phyloP scores from a whole-genome alignment of 2,113 vertebrate genomes.

The Leptobrachium leishanense region DNA sequence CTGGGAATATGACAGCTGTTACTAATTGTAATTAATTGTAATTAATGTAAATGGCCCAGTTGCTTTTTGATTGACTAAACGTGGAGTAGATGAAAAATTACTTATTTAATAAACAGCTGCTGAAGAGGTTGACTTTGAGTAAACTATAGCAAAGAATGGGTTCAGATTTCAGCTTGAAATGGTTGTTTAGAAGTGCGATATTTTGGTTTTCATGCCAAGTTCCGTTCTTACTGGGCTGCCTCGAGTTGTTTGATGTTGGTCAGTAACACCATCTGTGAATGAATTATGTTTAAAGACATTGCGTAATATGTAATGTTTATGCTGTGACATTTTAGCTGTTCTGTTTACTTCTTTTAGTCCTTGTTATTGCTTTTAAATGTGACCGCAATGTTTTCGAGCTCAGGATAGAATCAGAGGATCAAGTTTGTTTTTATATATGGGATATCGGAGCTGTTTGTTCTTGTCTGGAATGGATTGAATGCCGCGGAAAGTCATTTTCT shows the following conservation, averaged over 20 bases:
- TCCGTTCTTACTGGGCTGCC: slow-evolving; percentile 37
- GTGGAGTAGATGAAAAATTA: slow-evolving; percentile 37
- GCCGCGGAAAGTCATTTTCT: neutral
- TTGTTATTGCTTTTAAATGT: neutral
- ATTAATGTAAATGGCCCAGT: slow-evolving; percentile 45
- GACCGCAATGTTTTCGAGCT: neutral
- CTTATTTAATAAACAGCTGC: slow-evolving; percentile 33
- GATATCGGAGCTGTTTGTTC: neutral
- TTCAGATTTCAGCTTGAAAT: neutral
- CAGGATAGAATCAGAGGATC: neutral
- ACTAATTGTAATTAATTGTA: slow-evolving; percentile 61
- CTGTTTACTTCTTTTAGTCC: slow-evolving; percentile 33
- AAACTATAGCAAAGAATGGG: slow-evolving; percentile 17
- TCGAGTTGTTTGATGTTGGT: slow-evolving; percentile 37
- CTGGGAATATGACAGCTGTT: slow-evolving; percentile 54
- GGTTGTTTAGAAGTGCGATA: slow-evolving; percentile 24
- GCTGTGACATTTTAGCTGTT: slow-evolving; percentile 20
- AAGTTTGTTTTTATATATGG: neutral
- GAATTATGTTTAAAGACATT: slow-evolving; percentile 29
- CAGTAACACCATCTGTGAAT: slow-evolving; percentile 36
- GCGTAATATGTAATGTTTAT: slow-evolving; percentile 38
- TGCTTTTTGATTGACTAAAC: slow-evolving; percentile 50
- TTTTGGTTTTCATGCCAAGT: slow-evolving; percentile 40
- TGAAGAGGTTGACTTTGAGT: slow-evolving; percentile 34
- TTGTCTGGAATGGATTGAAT: neutral